Evolutionary conservation across 2,888 invertebrate genomes (phyloP).

Genomic region (Idaea aversata): DNA sequence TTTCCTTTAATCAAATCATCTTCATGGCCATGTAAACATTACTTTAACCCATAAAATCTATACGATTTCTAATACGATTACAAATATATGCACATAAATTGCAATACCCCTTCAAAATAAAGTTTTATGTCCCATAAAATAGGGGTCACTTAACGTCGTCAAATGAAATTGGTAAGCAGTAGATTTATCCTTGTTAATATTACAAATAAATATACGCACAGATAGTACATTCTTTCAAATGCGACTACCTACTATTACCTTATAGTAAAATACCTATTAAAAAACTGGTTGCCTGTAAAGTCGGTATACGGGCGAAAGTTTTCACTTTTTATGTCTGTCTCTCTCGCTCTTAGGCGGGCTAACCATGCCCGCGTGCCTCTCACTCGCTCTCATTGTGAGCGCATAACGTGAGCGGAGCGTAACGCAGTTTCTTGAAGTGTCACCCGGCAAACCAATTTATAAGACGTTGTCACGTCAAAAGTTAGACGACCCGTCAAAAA

Average conservation of each 20-base stretch:
- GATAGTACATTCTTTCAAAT: background rate
- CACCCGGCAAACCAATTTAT: too few relatives aligned
- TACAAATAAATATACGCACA: background rate
- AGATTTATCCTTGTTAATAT: slow-evolving; percentile 55
- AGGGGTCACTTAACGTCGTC: slow-evolving; percentile 58
- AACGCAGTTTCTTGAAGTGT: too few relatives aligned
- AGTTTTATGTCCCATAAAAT: slow-evolving; percentile 65
- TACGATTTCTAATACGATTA: slow-evolving; percentile 22
- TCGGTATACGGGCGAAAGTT: too few relatives aligned
- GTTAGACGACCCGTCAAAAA: too few relatives aligned
- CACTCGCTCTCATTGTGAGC: too few relatives aligned
- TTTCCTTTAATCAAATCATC: background rate
- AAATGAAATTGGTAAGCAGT: slow-evolving; percentile 45
- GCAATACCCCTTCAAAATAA: slow-evolving; percentile 49
- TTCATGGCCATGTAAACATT: background rate
- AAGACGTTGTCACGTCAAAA: too few relatives aligned
- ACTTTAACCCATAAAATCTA: background rate
- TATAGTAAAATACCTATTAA: too few relatives aligned
- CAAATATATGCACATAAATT: slow-evolving; percentile 53
- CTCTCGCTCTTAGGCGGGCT: too few relatives aligned
- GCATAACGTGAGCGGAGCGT: too few relatives aligned
- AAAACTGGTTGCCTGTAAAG: too few relatives aligned
- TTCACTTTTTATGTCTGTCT: too few relatives aligned
- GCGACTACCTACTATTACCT: background rate
- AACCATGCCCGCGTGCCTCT: too few relatives aligned